A percentile compares a stretch with the other conserved stretches of the same genome.
These are phyloP conservation scores for Pangasianodon gigas DNA, from an alignment of 2,113 vertebrate species.

Conservation along the genomic window DNA sequence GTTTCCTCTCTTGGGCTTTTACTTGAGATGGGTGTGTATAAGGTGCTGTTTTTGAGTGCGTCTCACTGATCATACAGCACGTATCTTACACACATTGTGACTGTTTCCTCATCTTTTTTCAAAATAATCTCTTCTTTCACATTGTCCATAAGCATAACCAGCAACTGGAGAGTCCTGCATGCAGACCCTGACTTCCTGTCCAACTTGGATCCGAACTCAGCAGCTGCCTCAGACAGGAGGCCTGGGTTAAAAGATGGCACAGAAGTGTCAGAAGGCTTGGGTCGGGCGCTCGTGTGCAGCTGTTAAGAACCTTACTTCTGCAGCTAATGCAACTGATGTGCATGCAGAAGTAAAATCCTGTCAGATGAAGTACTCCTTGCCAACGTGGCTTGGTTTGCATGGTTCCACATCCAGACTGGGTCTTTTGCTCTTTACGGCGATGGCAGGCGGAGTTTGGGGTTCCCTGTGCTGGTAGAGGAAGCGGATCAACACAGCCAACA, in stretches of 20 bases:
- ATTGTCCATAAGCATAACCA: neutral
- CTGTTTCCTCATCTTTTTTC: neutral
- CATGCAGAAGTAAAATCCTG: conserved; percentile 10
- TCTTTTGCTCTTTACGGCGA: conserved; percentile 77
- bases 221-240: conserved; percentile 24
- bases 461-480: conserved; percentile 82
- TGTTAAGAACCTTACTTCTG: conserved; percentile 10
- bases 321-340: neutral
- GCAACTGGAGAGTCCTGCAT: neutral
- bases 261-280: conserved; percentile 17
- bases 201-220: conserved; percentile 12
- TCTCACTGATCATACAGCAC: conserved; percentile 36
- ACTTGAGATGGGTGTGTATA: conserved; percentile 4
- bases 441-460: conserved; percentile 63
- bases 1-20: conserved; percentile 26
- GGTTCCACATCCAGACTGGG: conserved; percentile 78
- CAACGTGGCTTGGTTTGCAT: conserved; percentile 79
- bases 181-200: conserved; percentile 24
- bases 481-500: conserved; percentile 78
- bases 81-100: conserved; percentile 1
- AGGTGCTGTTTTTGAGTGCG: conserved; percentile 27
- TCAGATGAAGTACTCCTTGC: conserved; percentile 85
- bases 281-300: conserved; percentile 9
- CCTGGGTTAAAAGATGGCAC: conserved; percentile 33
- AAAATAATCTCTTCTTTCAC: neutral